A percentile compares a stretch with the other conserved stretches of the same genome.
Conservation (phyloP, 2,888 invertebrate genomes). For the Phortica okadai region DNA sequence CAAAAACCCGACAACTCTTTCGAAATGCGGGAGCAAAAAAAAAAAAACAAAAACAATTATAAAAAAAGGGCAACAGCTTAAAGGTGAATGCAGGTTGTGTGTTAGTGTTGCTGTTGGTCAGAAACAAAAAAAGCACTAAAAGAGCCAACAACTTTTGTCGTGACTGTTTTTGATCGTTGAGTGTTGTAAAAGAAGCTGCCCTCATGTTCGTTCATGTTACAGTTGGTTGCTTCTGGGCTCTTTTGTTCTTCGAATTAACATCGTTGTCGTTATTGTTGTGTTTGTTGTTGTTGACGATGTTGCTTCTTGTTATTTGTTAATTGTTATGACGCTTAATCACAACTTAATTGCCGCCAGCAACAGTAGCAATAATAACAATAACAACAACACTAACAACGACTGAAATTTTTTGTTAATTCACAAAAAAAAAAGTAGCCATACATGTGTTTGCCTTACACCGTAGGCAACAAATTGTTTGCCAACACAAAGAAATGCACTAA, state of each 20-base stretch:
- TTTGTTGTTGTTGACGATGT: slow-evolving; percentile 16
- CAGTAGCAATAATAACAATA: slow-evolving; percentile 28
- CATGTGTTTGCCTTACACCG: slow-evolving; percentile 37
- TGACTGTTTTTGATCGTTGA: slow-evolving; percentile 38
- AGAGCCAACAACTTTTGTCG: slow-evolving; percentile 58
- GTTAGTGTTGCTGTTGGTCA: not conserved
- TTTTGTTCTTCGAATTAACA: slow-evolving; percentile 22
- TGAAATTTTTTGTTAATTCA: slow-evolving; percentile 54
- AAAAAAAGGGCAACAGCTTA: not conserved
- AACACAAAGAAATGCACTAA: not conserved
- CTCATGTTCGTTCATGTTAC: slow-evolving; percentile 30
- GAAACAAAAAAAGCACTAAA: not conserved
- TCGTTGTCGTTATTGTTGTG: slow-evolving; percentile 6
- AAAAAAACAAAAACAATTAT: not conserved
- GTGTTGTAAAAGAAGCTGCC: slow-evolving; percentile 29
- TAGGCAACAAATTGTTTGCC: slow-evolving; percentile 35
- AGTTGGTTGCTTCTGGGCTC: slow-evolving; percentile 33
- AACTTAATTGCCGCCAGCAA: slow-evolving; percentile 31
- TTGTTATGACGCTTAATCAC: slow-evolving; percentile 32
- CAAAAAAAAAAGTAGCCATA: slow-evolving; percentile 58
- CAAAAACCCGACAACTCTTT: not conserved
- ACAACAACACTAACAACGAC: slow-evolving; percentile 32
- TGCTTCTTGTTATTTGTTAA: slow-evolving; percentile 34
- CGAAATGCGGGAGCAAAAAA: not conserved
- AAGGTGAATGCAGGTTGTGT: not conserved